Percentiles rank a stretch among this genome's conserved stretches.
These are phyloP conservation scores for Agrotis puta DNA, from an alignment of 2,888 invertebrate species.

Conservation along the genomic window DNA sequence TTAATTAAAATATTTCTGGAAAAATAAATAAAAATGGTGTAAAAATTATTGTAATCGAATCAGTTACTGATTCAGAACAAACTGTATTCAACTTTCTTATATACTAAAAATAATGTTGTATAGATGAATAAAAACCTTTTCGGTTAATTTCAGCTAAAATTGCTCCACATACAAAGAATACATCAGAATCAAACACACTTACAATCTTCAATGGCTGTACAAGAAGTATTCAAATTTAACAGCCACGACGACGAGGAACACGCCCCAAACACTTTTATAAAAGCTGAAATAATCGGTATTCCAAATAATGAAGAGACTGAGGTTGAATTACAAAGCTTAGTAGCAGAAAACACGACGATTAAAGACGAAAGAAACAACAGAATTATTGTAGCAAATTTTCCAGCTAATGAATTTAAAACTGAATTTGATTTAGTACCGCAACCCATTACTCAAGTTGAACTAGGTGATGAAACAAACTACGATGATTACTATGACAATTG, in stretches of 20 bases:
- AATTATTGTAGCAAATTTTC: neutral
- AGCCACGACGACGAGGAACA: constrained; percentile 46
- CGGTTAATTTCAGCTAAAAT: constrained; percentile 29
- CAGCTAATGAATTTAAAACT: neutral
- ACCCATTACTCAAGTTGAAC: constrained; percentile 19
- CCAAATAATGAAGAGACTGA: constrained; percentile 27
- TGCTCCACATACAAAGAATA: constrained; percentile 22
- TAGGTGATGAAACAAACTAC: constrained; percentile 57
- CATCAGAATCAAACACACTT: constrained; percentile 44
- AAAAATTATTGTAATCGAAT: too few relatives aligned
- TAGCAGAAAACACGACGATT: neutral
- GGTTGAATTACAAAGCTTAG: constrained; percentile 9
- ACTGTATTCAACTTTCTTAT: too few relatives aligned
- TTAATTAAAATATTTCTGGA: too few relatives aligned
- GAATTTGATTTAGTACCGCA: constrained; percentile 33
- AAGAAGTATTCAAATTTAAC: constrained; percentile 40
- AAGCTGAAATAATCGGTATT: constrained; percentile 44
- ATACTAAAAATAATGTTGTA: too few relatives aligned
- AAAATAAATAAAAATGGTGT: too few relatives aligned
- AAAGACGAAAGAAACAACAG: constrained; percentile 59
- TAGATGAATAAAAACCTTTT: neutral
- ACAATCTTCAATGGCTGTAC: constrained; percentile 64
- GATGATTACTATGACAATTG: constrained; percentile 59
- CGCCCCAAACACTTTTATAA: constrained; percentile 53
- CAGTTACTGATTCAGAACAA: too few relatives aligned